Evolutionary conservation across 1,140 invertebrate genomes (phyloP).

Genomic region (Papilio glaucus): DNA sequence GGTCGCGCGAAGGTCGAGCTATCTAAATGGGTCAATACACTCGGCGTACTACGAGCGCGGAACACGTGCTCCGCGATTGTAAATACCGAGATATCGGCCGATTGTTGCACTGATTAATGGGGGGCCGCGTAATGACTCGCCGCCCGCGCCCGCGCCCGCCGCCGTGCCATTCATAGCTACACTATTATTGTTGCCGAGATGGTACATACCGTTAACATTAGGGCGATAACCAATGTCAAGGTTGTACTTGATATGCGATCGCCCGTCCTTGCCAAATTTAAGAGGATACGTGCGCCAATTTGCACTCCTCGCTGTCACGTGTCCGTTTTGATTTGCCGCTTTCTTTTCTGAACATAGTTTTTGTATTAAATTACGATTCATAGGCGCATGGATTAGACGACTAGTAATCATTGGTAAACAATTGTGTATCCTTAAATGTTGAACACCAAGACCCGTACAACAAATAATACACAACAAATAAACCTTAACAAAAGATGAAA

Average conservation of each 20-base stretch:
- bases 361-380: too few relatives aligned
- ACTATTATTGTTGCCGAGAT: constrained; percentile 81
- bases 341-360: constrained; percentile 14
- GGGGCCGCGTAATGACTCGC: constrained; percentile 77
- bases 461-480: too few relatives aligned
- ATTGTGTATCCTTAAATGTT: too few relatives aligned
- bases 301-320: constrained; percentile 17
- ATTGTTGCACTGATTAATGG: constrained; percentile 83
- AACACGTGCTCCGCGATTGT: constrained; percentile 82
- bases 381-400: too few relatives aligned
- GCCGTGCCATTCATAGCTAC: constrained; percentile 77
- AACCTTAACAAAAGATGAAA: too few relatives aligned
- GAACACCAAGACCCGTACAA: too few relatives aligned
- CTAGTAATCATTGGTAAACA: too few relatives aligned
- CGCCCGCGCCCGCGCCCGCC: constrained; percentile 55
- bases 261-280: constrained; percentile 56
- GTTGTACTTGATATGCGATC: constrained; percentile 75
- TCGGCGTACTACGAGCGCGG: constrained; percentile 77
- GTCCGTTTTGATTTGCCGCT: constrained; percentile 33
- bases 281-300: constrained; percentile 48
- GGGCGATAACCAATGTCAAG: constrained; percentile 77
- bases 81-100: constrained; percentile 83
- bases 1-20: constrained; percentile 82
- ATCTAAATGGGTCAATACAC: constrained; percentile 84
- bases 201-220: constrained; percentile 76